These are phyloP conservation scores for Plectus sambesii DNA, from an alignment of 1,140 invertebrate species.

Conservation along the genomic window DNA sequence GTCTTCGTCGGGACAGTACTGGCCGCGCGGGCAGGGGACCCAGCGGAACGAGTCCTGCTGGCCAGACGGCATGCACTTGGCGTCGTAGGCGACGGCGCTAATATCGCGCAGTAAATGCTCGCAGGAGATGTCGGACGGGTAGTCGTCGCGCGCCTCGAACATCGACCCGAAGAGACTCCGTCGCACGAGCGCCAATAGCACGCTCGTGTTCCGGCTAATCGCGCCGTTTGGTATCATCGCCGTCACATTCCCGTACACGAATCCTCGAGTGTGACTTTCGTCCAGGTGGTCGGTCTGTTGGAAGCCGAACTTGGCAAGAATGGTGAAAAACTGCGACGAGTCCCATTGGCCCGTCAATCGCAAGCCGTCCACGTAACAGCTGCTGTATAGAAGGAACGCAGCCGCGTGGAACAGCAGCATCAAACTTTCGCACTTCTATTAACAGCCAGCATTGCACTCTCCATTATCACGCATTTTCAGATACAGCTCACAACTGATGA, in stretches of 20 bases:
- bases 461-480: too few relatives aligned
- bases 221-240: conserved; percentile 55
- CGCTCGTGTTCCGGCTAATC: conserved; percentile 62
- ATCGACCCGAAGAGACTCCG: conserved; percentile 50
- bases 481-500: too few relatives aligned
- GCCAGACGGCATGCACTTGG: conserved; percentile 64
- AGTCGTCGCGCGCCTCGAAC: conserved; percentile 29
- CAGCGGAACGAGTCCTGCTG: conserved; percentile 68
- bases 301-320: conserved; percentile 86
- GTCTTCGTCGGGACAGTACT: conserved; percentile 75
- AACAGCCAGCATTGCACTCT: too few relatives aligned
- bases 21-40: conserved; percentile 66
- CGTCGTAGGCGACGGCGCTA: conserved; percentile 68
- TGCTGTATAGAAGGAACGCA: too few relatives aligned
- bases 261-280: conserved; percentile 69
- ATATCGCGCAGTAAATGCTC: conserved; percentile 67
- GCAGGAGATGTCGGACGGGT: conserved; percentile 58
- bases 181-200: conserved; percentile 77
- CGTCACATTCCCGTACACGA: conserved; percentile 86
- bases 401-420: too few relatives aligned
- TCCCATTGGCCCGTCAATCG: conserved; percentile 47
- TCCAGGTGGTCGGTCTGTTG: conserved; percentile 80
- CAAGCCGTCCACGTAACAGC: too few relatives aligned
- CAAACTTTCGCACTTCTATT: too few relatives aligned
- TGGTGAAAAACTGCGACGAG: conserved; percentile 66